phyloP scores from a whole-genome alignment of 2,888 invertebrate genomes.

The Tiliacea aurago region DNA sequence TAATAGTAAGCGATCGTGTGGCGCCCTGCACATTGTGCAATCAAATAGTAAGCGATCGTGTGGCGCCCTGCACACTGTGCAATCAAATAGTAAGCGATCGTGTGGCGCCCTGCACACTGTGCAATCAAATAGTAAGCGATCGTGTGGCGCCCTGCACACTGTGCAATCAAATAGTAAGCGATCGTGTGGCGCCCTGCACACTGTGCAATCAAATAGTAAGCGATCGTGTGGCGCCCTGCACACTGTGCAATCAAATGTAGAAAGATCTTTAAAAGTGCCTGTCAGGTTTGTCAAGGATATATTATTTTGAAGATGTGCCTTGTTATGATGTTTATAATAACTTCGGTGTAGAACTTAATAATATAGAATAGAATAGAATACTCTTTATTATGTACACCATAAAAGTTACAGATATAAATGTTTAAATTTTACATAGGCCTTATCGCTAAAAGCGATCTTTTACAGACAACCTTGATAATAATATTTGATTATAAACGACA shows the following conservation, averaged over 20 bases:
- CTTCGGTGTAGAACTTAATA: too few relatives aligned
- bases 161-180: not conserved
- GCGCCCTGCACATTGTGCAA: not conserved
- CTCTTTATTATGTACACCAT: too few relatives aligned
- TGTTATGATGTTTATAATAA: not conserved
- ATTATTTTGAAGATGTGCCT: not conserved
- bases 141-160: not conserved
- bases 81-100: not conserved
- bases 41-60: not conserved
- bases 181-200: not conserved
- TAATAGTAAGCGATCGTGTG: not conserved
- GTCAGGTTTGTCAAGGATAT: not conserved
- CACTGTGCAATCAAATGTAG: not conserved
- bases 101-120: not conserved
- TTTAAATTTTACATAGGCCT: too few relatives aligned
- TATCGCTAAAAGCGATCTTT: too few relatives aligned
- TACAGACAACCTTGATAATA: too few relatives aligned
- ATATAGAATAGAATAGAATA: too few relatives aligned
- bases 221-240: not conserved
- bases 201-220: not conserved
- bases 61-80: not conserved
- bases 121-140: not conserved
- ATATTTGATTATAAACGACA: too few relatives aligned
- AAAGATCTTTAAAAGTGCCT: not conserved
- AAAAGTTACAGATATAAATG: too few relatives aligned